phyloP scores from a whole-genome alignment of 2,888 invertebrate species.

The Sinopyrophorus schimmeli region DNA sequence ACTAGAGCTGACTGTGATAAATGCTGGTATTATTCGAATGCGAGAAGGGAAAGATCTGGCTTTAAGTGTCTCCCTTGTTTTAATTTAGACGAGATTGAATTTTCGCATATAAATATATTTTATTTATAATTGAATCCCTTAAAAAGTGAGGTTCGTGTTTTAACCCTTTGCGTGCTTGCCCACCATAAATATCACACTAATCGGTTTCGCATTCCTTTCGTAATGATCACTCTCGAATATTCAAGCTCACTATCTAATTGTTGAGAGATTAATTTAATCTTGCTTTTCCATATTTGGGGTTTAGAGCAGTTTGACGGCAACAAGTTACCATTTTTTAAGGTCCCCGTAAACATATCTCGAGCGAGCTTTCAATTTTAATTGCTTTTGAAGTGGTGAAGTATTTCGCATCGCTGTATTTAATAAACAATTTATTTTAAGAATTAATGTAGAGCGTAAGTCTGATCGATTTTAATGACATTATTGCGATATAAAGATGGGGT shows the following conservation, averaged over 20 bases:
- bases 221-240: constrained; percentile 17
- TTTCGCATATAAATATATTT: constrained; percentile 1
- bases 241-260: constrained; percentile 12
- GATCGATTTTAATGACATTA: too few relatives aligned
- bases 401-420: too few relatives aligned
- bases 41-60: constrained; percentile 31
- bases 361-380: too few relatives aligned
- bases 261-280: constrained; percentile 13
- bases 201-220: constrained; percentile 19
- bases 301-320: too few relatives aligned
- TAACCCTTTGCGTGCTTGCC: constrained; percentile 15
- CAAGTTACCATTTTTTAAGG: too few relatives aligned
- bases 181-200: constrained; percentile 19
- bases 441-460: too few relatives aligned
- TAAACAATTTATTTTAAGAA: too few relatives aligned
- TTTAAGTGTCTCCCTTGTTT: constrained; percentile 33
- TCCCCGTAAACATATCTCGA: too few relatives aligned
- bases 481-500: too few relatives aligned
- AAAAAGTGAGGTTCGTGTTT: constrained; percentile 7
- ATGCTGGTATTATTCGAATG: constrained; percentile 40
- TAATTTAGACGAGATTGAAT: constrained; percentile 34
- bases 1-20: constrained; percentile 40
- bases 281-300: too few relatives aligned
- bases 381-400: too few relatives aligned
- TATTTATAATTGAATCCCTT: not conserved